Base-by-base conservation (phyloP, 2,113 vertebrate species). In the Danionella cerebrum region DNA sequence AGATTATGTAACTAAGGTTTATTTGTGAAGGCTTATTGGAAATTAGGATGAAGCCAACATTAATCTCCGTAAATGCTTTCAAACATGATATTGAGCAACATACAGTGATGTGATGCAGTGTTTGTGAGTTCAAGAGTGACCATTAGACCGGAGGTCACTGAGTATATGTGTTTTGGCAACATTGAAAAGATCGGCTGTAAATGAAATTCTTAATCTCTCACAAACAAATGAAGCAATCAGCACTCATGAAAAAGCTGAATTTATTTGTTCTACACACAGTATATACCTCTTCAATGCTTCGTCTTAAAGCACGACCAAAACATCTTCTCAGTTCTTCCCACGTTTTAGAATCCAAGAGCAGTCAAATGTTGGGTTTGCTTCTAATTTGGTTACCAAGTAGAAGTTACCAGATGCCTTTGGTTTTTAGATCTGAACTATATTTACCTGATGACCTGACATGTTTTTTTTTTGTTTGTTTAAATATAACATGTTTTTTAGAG, bases 391-490 rank as follows among this genome's bases (percentile, higher is more conserved):
- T 55, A 72, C 42, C 41, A 31, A 60, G 21, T 14, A 54, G 18
- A 60, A 9, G 22, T 25, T 53, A 47, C 60, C 60, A 53, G 29
- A 12, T 24, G 29, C 60, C 53, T 53, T 65, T 65, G 47, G 27
- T 59, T 16, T 51, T 53, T 51, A 60, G 53, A 69, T 51, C 41
- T 65, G 3, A 50, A 71, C 65, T 76, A 70, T 80, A 79, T 78
- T 79, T 79, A 72, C 69, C 65, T 65, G 50, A 64, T 57, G 68
- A 80, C 58, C 67, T 78, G 71, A 80, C 72, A 72, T 80, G 73
- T 80, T 82, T 78, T 75, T 36, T 50, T 77, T 58, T 68, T n/a
- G n/a, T n/a, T n/a, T n/a, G n/a, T n/a, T n/a, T n/a, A n/a, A n/a
- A n/a, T n/a, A 68, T 48, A 33, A 63, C 70, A 72, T 47, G 25